Evolutionary conservation across 2,113 vertebrate species (phyloP).

Genomic region (Ceuthmochares aereus): DNA sequence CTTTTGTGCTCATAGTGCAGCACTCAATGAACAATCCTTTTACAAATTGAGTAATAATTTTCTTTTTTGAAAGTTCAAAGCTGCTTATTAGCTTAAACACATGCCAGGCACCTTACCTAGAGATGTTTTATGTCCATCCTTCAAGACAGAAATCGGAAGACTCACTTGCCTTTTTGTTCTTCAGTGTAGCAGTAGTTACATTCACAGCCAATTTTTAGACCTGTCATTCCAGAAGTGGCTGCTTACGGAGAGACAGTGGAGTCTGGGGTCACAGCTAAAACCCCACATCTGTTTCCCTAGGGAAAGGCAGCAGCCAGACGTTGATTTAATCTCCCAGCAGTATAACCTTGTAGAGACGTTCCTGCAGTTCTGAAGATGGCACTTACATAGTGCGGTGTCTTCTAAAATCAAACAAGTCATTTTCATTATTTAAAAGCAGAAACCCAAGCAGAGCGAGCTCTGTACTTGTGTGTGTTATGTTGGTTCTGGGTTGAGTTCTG

Average conservation of each 20-base stretch:
- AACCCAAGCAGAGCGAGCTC: background rate
- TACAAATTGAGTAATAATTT: background rate
- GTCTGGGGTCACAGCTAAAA: background rate
- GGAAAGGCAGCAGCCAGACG: background rate
- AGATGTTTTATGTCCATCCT: background rate
- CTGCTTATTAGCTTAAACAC: background rate
- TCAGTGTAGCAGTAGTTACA: background rate
- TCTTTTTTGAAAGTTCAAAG: background rate
- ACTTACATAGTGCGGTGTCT: background rate
- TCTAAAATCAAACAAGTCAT: background rate
- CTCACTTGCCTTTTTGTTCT: background rate
- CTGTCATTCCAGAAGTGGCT: background rate
- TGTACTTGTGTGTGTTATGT: background rate
- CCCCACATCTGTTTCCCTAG: background rate
- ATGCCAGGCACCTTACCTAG: background rate
- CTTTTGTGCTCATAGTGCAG: background rate
- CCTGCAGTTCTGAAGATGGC: constrained; percentile 5
- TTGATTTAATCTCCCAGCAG: background rate
- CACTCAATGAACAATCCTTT: background rate
- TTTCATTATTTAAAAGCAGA: constrained; percentile 11
- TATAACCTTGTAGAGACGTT: background rate
- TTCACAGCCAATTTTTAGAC: background rate
- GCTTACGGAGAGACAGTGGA: background rate
- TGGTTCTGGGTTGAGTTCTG: background rate
- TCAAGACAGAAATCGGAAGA: background rate